Evolutionary conservation across 1,140 invertebrate species (phyloP), one percentile per base, ranked within the genome.

Genomic region (Rhagoletis zephyria): DNA sequence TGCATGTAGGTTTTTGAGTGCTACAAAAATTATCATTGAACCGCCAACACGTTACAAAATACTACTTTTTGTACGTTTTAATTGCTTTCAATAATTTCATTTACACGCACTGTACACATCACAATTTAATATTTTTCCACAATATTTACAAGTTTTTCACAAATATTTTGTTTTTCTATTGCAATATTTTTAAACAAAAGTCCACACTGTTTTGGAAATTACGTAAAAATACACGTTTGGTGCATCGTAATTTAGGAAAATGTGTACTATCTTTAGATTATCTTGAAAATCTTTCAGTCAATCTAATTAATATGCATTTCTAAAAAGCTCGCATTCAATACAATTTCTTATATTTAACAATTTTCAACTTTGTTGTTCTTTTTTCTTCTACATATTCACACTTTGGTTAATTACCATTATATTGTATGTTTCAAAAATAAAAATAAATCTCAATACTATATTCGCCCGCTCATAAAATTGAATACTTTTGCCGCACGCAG

Each of bases 401-500:
- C 64, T 67, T 19, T 9, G 4, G 6, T 67, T 40, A 40, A 40
- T 19, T 67, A 14, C 16, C 40, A 40, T 30, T 63, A 67, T 6
- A 67, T 67, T 9, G 30, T 64, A 7, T 67, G 16, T 30, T 30
- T 19, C 64, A 30, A 67, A 67, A 67, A 67, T 30, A 4, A 14
- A 30, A 14, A 40, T 67, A 6, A 4, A 67, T 30, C 30, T 67
- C 30, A 30, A 30, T 67, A 30, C 30, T 4, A 67, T 30, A 67
- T 67, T 9, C 64, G 74, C 14, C 74, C 74, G 74, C 48, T 56
- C n/a, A 30, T 16, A 14, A 81, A 81, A 56, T 51, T 19, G 1
- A 3, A 56, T 81, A 42, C n/a, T 56, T 74, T 81, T 81, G 74
- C 74, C 74, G 74, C 74, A 81, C 48, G 48, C 74, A 81, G 74